A percentile compares a stretch with the other conserved stretches of the same genome.
These are phyloP conservation scores for Oscheius myriophilus DNA, from an alignment of 2,888 invertebrate species.

Conservation along the genomic window DNA sequence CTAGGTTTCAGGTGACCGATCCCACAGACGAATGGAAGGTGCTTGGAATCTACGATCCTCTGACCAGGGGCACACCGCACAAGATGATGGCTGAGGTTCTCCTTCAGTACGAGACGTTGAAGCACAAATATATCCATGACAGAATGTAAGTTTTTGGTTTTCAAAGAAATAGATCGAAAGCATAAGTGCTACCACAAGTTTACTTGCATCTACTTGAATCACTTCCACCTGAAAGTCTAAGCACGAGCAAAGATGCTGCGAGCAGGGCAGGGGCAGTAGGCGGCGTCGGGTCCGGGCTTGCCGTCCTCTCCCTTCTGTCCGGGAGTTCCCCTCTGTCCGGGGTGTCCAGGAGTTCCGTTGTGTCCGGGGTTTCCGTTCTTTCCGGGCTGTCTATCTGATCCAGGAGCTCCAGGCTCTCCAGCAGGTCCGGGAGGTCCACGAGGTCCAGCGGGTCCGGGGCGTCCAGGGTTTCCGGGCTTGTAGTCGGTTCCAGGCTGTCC, in stretches of 20 bases:
- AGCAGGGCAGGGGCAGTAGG: constrained; percentile 17
- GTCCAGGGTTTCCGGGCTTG: constrained; percentile 50
- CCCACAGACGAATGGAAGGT: no score
- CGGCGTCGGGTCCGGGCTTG: constrained; percentile 20
- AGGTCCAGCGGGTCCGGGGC: constrained; percentile 53
- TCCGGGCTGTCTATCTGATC: constrained; percentile 55
- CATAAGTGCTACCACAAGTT: no score
- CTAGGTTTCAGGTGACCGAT: no score
- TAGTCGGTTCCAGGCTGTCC: constrained; percentile 54
- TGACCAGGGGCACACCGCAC: no score
- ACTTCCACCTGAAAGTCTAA: no score
- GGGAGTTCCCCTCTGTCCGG: constrained; percentile 48
- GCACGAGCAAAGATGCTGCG: constrained; percentile 1
- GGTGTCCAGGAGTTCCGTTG: constrained; percentile 22
- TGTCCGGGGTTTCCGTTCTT: constrained; percentile 51
- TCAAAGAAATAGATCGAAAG: no score
- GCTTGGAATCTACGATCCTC: no score
- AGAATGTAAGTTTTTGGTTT: no score
- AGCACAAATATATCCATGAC: no score
- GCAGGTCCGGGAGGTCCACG: constrained; percentile 53
- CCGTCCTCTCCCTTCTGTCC: constrained; percentile 21
- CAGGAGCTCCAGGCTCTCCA: constrained; percentile 52
- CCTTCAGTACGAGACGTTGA: no score
- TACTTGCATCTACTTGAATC: no score
- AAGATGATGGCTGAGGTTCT: no score